Percentiles rank a stretch among this genome's conserved stretches.
These are phyloP conservation scores for Chaetorhynchus papuensis DNA, from an alignment of 2,113 vertebrate species.

Conservation along the genomic window DNA sequence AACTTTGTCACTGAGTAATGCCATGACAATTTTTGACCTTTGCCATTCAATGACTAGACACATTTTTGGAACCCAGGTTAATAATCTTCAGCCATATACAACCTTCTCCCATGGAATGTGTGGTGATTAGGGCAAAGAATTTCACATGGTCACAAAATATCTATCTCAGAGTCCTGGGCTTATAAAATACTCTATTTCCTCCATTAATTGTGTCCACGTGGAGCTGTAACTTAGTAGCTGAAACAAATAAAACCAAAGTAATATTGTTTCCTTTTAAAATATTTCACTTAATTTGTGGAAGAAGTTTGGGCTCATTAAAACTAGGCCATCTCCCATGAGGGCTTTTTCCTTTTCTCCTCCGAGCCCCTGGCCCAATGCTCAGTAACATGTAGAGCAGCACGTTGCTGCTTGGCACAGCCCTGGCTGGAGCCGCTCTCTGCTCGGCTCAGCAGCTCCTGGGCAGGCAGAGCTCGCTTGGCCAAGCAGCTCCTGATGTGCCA, in stretches of 20 bases:
- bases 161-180: slow-evolving; percentile 68
- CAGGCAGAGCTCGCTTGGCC: neutral
- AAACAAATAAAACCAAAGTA: slow-evolving; percentile 81
- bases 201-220: slow-evolving; percentile 79
- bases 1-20: neutral
- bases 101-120: slow-evolving; percentile 64
- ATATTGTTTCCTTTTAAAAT: slow-evolving; percentile 81
- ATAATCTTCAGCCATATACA: slow-evolving; percentile 48
- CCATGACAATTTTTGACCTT: neutral
- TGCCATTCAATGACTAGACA: slow-evolving; percentile 60
- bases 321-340: slow-evolving; percentile 30
- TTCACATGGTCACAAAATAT: slow-evolving; percentile 74
- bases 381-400: neutral
- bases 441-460: neutral
- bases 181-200: slow-evolving; percentile 83
- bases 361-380: neutral
- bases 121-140: slow-evolving; percentile 76
- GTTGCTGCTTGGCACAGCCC: neutral
- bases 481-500: neutral
- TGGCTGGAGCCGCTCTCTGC: neutral
- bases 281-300: slow-evolving; percentile 79
- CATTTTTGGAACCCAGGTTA: slow-evolving; percentile 39
- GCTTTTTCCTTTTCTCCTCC: neutral
- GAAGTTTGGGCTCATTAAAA: slow-evolving; percentile 75
- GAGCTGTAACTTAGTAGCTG: slow-evolving; percentile 82